A percentile compares a stretch with the other conserved stretches of the same genome.
phyloP scores from a whole-genome alignment of 2,113 vertebrate species.

The Gorsachius goisagi region DNA sequence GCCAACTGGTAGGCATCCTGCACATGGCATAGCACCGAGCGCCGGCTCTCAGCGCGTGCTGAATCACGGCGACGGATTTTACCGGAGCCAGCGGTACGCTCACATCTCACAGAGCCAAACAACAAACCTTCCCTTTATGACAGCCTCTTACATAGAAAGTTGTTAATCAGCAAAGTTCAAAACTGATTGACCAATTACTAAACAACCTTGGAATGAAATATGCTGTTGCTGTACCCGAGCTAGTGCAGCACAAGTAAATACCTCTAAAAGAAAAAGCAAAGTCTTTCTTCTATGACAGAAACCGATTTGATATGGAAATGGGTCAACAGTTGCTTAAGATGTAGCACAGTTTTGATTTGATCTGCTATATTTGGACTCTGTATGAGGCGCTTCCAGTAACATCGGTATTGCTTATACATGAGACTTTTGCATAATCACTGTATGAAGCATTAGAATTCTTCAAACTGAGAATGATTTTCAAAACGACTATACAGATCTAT shows the following conservation, averaged over 20 bases:
- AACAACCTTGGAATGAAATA: neutral
- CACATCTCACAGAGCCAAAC: neutral
- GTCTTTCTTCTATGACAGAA: conserved; percentile 62
- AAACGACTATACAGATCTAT: conserved; percentile 4
- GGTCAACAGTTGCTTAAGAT: conserved; percentile 70
- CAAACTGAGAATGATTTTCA: neutral
- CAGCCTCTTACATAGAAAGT: neutral
- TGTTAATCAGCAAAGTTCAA: neutral
- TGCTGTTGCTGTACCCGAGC: neutral
- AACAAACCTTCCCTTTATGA: neutral
- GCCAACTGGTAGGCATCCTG: conserved; percentile 25
- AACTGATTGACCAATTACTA: neutral
- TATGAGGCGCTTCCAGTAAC: conserved; percentile 67
- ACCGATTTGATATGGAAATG: conserved; percentile 70
- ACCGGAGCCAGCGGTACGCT: neutral
- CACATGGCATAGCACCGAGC: conserved; percentile 21
- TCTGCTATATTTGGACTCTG: conserved; percentile 71
- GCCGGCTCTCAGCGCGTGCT: neutral
- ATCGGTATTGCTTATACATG: conserved; percentile 70
- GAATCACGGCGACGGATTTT: conserved; percentile 36
- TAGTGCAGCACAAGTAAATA: conserved; percentile 41
- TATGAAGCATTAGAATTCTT: conserved; percentile 56
- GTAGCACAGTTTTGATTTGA: conserved; percentile 70
- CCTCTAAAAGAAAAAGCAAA: conserved; percentile 54
- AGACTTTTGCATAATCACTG: conserved; percentile 67